phyloP scores from a whole-genome alignment of 2,113 vertebrate species.

The Solea solea region DNA sequence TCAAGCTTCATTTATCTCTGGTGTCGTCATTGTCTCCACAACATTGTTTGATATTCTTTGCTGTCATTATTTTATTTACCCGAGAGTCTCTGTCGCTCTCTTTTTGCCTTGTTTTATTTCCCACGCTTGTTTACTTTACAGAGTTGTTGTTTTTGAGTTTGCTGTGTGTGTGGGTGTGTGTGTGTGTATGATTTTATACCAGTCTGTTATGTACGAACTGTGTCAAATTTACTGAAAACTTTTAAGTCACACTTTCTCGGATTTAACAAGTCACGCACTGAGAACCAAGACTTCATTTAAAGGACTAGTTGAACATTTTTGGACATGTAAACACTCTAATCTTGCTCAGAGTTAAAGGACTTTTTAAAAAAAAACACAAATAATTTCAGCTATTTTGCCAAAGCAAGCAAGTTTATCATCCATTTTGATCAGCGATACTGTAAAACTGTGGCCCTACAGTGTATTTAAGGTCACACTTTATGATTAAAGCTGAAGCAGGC shows the following conservation, averaged over 20 bases:
- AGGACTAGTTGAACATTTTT: not conserved
- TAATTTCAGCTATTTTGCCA: not conserved
- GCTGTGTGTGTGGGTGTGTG: slow-evolving; percentile 20
- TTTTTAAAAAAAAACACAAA: not conserved
- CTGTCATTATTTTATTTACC: slow-evolving; percentile 9
- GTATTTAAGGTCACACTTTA: too few species aligned
- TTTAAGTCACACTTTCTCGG: not conserved
- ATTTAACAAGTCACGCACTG: slow-evolving; percentile 18
- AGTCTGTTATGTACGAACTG: slow-evolving; percentile 7
- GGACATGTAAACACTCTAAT: not conserved
- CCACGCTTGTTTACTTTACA: not conserved
- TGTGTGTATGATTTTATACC: slow-evolving; percentile 19
- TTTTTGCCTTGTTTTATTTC: slow-evolving; percentile 41
- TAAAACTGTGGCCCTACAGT: too few species aligned
- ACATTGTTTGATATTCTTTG: slow-evolving; percentile 15
- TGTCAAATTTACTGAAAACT: slow-evolving; percentile 39
- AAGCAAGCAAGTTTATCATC: too few species aligned
- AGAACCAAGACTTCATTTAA: not conserved
- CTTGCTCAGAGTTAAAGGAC: not conserved
- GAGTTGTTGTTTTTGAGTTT: slow-evolving; percentile 31
- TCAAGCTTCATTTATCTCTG: slow-evolving; percentile 25
- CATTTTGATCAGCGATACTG: too few species aligned
- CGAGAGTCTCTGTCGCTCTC: not conserved
- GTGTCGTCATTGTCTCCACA: slow-evolving; percentile 25
- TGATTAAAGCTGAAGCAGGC: too few species aligned